Conservation (phyloP, 2,113 vertebrate genomes). For the Numenius arquata region DNA sequence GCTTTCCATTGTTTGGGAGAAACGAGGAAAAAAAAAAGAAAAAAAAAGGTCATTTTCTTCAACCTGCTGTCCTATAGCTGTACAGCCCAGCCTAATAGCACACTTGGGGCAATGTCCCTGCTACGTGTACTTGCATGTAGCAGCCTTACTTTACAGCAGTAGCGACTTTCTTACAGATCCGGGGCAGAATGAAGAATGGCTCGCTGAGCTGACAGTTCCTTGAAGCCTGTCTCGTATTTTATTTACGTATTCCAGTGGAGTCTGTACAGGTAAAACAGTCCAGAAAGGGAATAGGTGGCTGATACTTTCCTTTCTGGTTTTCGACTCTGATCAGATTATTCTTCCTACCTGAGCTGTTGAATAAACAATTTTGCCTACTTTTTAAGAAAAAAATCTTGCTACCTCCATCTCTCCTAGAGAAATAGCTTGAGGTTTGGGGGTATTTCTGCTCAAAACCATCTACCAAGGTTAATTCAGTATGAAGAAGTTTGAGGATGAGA, state of each 20-base stretch:
- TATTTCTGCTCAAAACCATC: neutral
- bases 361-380: neutral
- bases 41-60: neutral
- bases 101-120: neutral
- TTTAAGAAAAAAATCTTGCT: neutral
- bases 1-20: constrained; percentile 14
- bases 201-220: neutral
- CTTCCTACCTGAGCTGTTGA: neutral
- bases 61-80: neutral
- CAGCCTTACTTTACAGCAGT: neutral
- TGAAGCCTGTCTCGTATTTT: neutral
- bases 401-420: neutral
- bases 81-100: neutral
- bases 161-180: neutral
- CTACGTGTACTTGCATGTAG: neutral
- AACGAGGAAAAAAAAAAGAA: neutral
- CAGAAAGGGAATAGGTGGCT: neutral
- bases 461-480: neutral
- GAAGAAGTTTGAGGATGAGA: neutral
- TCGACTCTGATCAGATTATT: neutral
- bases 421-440: neutral
- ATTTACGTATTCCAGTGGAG: neutral
- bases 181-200: neutral
- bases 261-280: neutral
- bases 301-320: neutral